phyloP scores from a whole-genome alignment of 2,888 invertebrate genomes.

The Alviniconcha strummeri region DNA sequence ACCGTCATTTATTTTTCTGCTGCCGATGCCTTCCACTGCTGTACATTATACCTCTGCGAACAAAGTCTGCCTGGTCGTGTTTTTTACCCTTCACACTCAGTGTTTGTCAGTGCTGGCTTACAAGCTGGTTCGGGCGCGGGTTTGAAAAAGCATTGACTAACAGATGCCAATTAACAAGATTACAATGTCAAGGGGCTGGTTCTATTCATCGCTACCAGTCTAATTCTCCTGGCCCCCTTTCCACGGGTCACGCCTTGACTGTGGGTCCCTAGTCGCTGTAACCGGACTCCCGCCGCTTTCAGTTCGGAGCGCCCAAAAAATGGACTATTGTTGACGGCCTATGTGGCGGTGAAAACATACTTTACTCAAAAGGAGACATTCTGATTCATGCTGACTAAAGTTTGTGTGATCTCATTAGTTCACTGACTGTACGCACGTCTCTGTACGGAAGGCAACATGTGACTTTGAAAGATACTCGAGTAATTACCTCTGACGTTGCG shows the following conservation, averaged over 20 bases:
- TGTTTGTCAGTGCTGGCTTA: no score
- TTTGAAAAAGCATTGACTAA: slow-evolving; percentile 2
- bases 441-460: no score
- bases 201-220: slow-evolving; percentile 5
- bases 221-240: background rate
- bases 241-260: background rate
- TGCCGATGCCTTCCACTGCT: no score
- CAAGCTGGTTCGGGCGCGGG: no score
- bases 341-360: background rate
- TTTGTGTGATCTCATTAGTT: slow-evolving; percentile 16
- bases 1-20: no score
- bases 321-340: background rate
- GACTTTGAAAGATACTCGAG: no score
- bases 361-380: background rate
- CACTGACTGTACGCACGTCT: background rate
- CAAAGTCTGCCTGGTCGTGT: no score
- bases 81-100: no score
- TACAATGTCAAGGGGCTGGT: background rate
- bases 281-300: slow-evolving; percentile 1
- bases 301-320: background rate
- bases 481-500: slow-evolving; percentile 8
- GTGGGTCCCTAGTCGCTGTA: background rate
- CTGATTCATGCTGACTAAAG: slow-evolving; percentile 2
- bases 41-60: no score
- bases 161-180: slow-evolving; percentile 2